Evolutionary conservation across 2,797 vertebrate species (phyloP).

Genomic region (Peromyscus attwateri): DNA sequence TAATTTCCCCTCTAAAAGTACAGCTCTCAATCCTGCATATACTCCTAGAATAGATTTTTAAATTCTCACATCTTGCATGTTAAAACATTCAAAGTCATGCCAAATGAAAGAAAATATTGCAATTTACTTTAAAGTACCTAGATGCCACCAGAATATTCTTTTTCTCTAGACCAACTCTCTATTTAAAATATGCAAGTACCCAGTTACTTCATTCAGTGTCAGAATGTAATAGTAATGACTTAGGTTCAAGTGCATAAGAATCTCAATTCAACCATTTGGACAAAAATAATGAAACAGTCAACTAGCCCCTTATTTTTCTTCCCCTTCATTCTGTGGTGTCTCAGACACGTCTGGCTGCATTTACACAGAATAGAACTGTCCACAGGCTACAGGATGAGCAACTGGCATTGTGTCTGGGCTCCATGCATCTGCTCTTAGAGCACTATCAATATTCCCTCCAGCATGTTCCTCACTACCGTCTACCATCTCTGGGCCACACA

Average conservation of each 20-base stretch:
- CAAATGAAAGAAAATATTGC: constrained; percentile 24
- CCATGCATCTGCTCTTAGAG: neutral
- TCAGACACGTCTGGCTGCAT: neutral
- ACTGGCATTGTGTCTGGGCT: neutral
- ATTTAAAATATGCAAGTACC: neutral
- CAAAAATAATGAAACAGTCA: neutral
- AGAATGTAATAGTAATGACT: neutral
- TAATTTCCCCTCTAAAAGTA: neutral
- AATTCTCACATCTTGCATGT: neutral
- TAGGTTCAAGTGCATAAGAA: neutral
- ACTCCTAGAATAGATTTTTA: neutral
- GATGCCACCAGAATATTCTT: neutral
- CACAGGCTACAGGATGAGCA: neutral
- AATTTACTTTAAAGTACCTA: constrained; percentile 14
- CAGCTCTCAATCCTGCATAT: neutral
- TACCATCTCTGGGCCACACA: neutral
- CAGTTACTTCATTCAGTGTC: neutral
- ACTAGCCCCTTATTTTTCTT: neutral
- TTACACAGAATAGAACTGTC: neutral
- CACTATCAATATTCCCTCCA: neutral
- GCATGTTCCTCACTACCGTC: neutral
- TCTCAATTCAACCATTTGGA: neutral
- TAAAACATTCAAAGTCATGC: neutral
- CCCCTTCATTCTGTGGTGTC: neutral
- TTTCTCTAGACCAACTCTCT: neutral